A percentile compares a stretch with the other conserved stretches of the same genome.
Conservation (phyloP, 2,113 vertebrate species). For the Puntigrus tetrazona region DNA sequence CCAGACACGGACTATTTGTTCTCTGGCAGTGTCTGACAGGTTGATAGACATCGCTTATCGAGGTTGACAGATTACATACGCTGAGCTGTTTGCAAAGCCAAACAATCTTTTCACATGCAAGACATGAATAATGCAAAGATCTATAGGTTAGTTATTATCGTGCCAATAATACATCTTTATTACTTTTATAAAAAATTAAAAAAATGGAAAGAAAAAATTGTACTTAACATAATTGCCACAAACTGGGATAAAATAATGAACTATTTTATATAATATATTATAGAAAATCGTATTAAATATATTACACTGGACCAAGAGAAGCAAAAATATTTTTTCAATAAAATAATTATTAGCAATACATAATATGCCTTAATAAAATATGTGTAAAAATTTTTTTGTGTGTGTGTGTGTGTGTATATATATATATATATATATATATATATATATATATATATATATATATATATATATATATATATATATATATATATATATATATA, state of each 20-base stretch:
- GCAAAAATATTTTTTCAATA: no score
- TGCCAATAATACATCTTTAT: background rate
- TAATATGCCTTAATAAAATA: no score
- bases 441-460: no score
- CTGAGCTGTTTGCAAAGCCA: background rate
- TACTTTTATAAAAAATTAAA: background rate
- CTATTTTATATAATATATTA: background rate
- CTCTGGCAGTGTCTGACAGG: background rate
- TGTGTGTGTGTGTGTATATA: no score
- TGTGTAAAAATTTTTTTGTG: no score
- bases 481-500: no score
- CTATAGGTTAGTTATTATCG: background rate
- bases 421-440: no score
- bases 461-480: no score
- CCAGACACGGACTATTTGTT: constrained; percentile 24
- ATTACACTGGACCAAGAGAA: background rate
- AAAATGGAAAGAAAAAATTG: no score
- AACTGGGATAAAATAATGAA: background rate
- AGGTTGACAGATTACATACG: constrained; percentile 34
- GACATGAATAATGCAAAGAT: background rate
- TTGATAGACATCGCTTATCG: constrained; percentile 19
- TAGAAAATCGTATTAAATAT: no score
- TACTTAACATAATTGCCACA: background rate
- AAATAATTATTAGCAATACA: background rate
- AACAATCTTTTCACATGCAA: background rate